Percentiles rank a stretch among this genome's conserved stretches.
Evolutionary conservation across 2,113 vertebrate genomes (phyloP).

Genomic region (Pituophis catenifer): DNA sequence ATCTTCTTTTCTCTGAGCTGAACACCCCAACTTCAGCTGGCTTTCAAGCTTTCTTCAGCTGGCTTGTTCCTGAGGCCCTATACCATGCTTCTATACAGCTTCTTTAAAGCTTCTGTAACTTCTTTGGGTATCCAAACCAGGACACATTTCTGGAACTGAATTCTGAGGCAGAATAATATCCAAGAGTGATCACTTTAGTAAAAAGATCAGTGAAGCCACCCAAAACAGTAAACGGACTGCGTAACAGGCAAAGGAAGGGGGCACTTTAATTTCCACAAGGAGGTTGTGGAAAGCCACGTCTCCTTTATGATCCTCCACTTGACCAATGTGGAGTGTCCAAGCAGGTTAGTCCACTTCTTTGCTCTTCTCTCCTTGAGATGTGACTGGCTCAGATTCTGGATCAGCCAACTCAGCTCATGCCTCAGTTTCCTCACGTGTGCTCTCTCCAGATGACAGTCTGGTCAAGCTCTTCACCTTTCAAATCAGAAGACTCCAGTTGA

Average conservation of each 20-base stretch:
- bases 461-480: too few relatives aligned
- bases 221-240: neutral
- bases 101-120: neutral
- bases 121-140: neutral
- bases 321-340: neutral
- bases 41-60: neutral
- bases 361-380: neutral
- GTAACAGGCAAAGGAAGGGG: neutral
- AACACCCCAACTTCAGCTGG: neutral
- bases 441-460: neutral
- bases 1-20: neutral
- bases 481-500: too few relatives aligned
- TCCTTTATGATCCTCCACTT: neutral
- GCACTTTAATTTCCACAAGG: neutral
- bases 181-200: neutral
- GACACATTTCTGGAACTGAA: neutral
- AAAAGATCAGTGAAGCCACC: neutral
- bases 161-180: neutral
- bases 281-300: neutral
- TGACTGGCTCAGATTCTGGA: neutral
- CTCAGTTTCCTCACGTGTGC: neutral
- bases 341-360: neutral
- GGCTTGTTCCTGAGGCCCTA: neutral
- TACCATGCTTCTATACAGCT: too few relatives aligned
- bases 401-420: neutral